Evolutionary conservation across 2,113 vertebrate species (phyloP).

Genomic region (Rhineura floridana): DNA sequence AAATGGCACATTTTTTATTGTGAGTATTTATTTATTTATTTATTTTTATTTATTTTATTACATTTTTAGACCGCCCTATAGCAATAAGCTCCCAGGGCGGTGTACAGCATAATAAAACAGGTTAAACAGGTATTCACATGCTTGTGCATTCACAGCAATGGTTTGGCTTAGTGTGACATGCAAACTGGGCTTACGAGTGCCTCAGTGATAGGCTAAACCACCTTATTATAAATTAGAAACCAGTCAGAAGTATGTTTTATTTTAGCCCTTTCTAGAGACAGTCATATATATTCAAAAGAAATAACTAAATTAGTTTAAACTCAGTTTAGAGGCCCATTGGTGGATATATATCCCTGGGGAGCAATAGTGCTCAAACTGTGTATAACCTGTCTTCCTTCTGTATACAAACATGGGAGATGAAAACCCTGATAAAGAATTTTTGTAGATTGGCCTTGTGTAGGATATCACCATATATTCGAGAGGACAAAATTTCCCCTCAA

Average conservation of each 20-base stretch:
- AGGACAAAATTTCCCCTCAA: constrained; percentile 6
- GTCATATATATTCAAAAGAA: neutral
- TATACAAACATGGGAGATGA: neutral
- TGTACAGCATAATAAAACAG: no score
- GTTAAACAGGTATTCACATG: no score
- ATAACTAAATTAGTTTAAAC: neutral
- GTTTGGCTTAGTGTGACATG: no score
- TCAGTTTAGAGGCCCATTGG: neutral
- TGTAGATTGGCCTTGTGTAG: neutral
- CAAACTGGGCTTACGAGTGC: no score
- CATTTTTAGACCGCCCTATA: no score
- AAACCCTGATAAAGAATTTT: neutral
- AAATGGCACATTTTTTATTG: no score
- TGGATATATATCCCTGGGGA: neutral
- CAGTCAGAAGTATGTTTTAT: neutral
- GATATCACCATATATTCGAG: neutral
- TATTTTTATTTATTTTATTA: no score
- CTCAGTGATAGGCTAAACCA: neutral
- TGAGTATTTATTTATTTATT: no score
- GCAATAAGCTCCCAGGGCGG: no score
- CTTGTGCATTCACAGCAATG: no score
- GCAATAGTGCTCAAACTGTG: constrained; percentile 28
- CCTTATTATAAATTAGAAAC: constrained; percentile 4
- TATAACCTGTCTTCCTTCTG: neutral
- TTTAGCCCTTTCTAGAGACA: neutral